Percentiles rank a stretch among this genome's conserved stretches.
These are phyloP conservation scores for Hirtodrosophila trivittata DNA, from an alignment of 2,888 invertebrate genomes.

Conservation along the genomic window DNA sequence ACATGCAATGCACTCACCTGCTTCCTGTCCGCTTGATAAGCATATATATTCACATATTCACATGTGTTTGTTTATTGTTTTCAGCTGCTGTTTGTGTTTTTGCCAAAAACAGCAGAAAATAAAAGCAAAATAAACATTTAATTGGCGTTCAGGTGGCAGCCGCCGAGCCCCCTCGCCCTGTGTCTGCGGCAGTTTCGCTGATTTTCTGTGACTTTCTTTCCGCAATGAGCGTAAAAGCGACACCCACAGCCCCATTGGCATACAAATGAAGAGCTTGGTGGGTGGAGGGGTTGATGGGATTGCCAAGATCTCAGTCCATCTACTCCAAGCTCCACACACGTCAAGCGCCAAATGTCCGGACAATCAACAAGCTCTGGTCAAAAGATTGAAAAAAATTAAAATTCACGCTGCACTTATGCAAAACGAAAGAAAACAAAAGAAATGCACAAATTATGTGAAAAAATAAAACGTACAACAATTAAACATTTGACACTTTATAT, in stretches of 20 bases:
- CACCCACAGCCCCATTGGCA: constrained; percentile 64
- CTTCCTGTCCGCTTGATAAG: constrained; percentile 25
- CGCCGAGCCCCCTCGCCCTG: constrained; percentile 3
- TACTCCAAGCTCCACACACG: not conserved
- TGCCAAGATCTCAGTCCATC: constrained; percentile 39
- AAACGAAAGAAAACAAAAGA: constrained; percentile 47
- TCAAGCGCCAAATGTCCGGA: not conserved
- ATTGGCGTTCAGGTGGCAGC: constrained; percentile 51
- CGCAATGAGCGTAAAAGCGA: constrained; percentile 52
- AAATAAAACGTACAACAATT: constrained; percentile 35
- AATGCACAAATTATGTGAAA: constrained; percentile 55
- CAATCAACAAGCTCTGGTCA: not conserved
- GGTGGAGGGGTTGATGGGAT: constrained; percentile 15
- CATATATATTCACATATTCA: constrained; percentile 11
- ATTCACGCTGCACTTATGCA: constrained; percentile 54
- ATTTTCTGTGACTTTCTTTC: constrained; percentile 63
- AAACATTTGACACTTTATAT: constrained; percentile 28
- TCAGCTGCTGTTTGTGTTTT: constrained; percentile 32
- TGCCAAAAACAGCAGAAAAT: constrained; percentile 36
- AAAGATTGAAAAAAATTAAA: constrained; percentile 24
- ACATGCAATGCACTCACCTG: constrained; percentile 30
- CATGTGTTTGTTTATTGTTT: constrained; percentile 33
- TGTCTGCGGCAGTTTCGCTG: constrained; percentile 51
- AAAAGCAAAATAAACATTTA: constrained; percentile 39
- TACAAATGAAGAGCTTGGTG: constrained; percentile 61